Conservation (phyloP, 2,888 invertebrate genomes). For the Harpalus rufipes region DNA sequence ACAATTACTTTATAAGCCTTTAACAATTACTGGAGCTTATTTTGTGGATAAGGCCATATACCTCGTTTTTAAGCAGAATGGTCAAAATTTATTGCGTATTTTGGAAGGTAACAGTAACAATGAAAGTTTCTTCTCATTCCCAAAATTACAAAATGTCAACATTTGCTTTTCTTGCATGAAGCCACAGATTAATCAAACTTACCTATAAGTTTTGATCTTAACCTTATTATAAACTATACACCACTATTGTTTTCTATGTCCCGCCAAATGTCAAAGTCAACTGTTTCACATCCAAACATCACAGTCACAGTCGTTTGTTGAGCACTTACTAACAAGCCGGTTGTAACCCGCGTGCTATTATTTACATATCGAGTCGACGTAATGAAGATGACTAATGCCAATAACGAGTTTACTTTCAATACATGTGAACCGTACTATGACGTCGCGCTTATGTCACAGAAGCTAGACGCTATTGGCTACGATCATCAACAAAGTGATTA, state of each 20-base stretch:
- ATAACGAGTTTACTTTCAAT: conserved; percentile 35
- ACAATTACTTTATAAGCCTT: too few relatives aligned
- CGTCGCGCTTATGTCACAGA: conserved; percentile 50
- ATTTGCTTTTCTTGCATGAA: too few relatives aligned
- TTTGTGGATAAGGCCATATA: too few relatives aligned
- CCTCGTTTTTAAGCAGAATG: too few relatives aligned
- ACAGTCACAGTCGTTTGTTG: conserved; percentile 4
- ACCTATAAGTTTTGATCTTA: neutral
- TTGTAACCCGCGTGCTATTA: conserved; percentile 19
- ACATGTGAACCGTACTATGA: conserved; percentile 41
- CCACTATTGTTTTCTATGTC: neutral
- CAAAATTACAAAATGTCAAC: too few relatives aligned
- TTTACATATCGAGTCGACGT: conserved; percentile 51
- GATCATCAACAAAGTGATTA: neutral
- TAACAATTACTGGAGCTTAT: too few relatives aligned
- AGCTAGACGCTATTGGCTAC: conserved; percentile 31
- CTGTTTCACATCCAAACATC: conserved; percentile 11
- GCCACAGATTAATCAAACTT: too few relatives aligned
- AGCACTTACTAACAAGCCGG: conserved; percentile 18
- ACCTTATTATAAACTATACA: neutral
- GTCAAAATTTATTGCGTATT: too few relatives aligned
- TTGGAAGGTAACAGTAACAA: too few relatives aligned
- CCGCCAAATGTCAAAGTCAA: neutral
- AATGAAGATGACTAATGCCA: conserved; percentile 51
- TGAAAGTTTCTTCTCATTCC: neutral